Evolutionary conservation across 2,113 vertebrate species (phyloP).

Genomic region (Barbus barbus): DNA sequence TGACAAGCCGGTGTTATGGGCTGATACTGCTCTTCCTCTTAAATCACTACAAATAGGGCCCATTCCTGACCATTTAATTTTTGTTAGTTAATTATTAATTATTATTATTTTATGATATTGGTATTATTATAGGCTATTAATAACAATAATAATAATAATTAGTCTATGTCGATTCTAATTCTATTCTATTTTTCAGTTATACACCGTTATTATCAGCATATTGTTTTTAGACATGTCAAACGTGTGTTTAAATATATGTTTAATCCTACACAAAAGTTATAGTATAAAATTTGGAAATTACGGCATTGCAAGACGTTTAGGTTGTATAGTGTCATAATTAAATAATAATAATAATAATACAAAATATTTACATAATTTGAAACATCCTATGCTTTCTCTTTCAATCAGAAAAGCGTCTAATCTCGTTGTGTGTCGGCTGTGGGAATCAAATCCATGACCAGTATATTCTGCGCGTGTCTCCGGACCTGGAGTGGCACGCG

Average conservation of each 20-base stretch:
- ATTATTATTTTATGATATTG: conserved; percentile 30
- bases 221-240: not conserved
- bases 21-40: not conserved
- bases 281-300: not conserved
- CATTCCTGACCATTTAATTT: not conserved
- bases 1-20: not conserved
- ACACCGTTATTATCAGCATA: not conserved
- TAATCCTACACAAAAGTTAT: not conserved
- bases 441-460: conserved; percentile 99
- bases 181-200: not conserved
- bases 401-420: conserved; percentile 94
- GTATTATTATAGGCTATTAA: not conserved
- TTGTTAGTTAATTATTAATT: conserved; percentile 1
- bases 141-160: not conserved
- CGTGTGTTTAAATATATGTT: not conserved
- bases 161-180: not conserved
- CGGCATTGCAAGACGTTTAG: not conserved
- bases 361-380: not conserved
- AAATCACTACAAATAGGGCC: conserved; percentile 1
- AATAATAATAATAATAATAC: not conserved
- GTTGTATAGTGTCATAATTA: not conserved
- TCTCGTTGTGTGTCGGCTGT: conserved; percentile 98
- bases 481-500: conserved; percentile 99
- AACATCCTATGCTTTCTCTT: conserved; percentile 56
- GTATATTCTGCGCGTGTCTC: conserved; percentile 97